Percentiles rank a stretch among this genome's conserved stretches.
phyloP scores from a whole-genome alignment of 2,113 vertebrate genomes.

The Myotis yumanensis region DNA sequence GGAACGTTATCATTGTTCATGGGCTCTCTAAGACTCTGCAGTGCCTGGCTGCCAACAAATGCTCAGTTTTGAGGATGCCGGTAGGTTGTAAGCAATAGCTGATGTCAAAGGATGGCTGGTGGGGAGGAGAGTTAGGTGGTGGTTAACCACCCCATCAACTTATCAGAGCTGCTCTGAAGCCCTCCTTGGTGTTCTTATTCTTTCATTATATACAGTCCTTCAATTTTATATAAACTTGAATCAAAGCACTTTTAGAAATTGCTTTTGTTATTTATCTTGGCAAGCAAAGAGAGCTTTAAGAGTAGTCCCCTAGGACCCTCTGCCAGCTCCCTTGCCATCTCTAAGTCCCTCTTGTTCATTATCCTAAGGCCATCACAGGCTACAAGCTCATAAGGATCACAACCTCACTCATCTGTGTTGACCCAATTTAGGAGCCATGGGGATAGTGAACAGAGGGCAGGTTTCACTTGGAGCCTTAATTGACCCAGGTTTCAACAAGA shows the following conservation, averaged over 20 bases:
- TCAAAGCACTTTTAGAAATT: conserved; percentile 24
- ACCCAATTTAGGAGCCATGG: not conserved
- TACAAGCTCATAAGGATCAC: not conserved
- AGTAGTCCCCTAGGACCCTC: too few species aligned
- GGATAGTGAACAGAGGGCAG: not conserved
- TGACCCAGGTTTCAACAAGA: not conserved
- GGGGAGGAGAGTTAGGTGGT: not conserved
- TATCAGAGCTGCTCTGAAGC: not conserved
- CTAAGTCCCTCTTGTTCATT: not conserved
- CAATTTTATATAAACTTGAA: not conserved
- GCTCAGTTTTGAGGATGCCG: not conserved
- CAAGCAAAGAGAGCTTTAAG: not conserved
- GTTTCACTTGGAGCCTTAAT: not conserved
- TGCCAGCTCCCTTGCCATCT: not conserved
- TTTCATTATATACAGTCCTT: not conserved
- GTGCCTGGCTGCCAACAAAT: not conserved
- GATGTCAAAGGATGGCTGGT: not conserved
- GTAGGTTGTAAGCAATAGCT: not conserved
- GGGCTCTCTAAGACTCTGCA: not conserved
- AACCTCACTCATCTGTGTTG: not conserved
- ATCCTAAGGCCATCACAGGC: not conserved
- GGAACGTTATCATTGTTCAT: not conserved
- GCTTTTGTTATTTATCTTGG: not conserved
- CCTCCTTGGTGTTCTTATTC: not conserved
- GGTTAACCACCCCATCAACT: not conserved